Evolutionary conservation across 2,113 vertebrate species (phyloP).

Genomic region (Cepphus grylle): DNA sequence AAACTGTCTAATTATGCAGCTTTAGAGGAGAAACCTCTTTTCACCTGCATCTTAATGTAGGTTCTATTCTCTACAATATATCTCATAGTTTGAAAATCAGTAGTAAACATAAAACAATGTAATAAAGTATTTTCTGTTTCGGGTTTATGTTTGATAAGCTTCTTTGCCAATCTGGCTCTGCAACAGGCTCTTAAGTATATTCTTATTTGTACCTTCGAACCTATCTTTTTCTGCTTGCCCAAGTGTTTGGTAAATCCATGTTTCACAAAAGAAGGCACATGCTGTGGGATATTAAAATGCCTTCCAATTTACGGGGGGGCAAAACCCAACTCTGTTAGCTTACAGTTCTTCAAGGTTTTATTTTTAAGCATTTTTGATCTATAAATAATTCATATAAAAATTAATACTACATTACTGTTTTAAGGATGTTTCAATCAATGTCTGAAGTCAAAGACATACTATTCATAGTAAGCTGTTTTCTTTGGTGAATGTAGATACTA

Average conservation of each 20-base stretch:
- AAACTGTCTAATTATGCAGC: not conserved
- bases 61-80: not conserved
- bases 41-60: not conserved
- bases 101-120: not conserved
- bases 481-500: not conserved
- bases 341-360: not conserved
- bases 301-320: not conserved
- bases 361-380: not conserved
- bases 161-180: not conserved
- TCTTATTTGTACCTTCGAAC: not conserved
- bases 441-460: not conserved
- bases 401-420: not conserved
- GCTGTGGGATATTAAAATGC: conserved; percentile 9
- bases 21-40: not conserved
- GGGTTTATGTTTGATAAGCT: not conserved
- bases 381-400: not conserved
- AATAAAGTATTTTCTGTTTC: not conserved
- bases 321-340: not conserved
- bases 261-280: not conserved
- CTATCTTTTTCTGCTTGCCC: not conserved
- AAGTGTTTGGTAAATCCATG: not conserved
- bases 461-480: not conserved
- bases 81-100: not conserved
- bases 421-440: not conserved
- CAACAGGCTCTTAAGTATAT: not conserved